phyloP scores from a whole-genome alignment of 2,888 invertebrate genomes.

The Tubulanus polymorphus region DNA sequence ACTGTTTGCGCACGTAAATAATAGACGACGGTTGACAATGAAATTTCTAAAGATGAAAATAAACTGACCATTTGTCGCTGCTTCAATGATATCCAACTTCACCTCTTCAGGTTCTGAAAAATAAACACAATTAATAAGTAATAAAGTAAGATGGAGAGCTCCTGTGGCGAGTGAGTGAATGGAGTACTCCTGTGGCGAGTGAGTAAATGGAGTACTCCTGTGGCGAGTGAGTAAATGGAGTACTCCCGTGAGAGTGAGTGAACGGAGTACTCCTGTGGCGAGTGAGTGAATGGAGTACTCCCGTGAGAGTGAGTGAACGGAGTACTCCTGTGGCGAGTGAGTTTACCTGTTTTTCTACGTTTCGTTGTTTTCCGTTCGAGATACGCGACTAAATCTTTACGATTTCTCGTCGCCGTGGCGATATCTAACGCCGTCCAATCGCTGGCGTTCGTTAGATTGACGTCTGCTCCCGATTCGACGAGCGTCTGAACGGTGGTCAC shows the following conservation, averaged over 20 bases:
- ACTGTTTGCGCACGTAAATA: too few relatives aligned
- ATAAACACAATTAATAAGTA: too few relatives aligned
- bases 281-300: background rate
- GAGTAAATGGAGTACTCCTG: background rate
- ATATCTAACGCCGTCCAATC: conserved; percentile 52
- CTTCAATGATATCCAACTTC: conserved; percentile 49
- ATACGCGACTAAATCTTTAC: conserved; percentile 45
- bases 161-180: background rate
- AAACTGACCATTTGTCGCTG: conserved; percentile 45
- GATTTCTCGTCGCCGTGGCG: conserved; percentile 35
- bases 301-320: too few relatives aligned
- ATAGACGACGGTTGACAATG: too few relatives aligned
- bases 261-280: background rate
- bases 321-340: too few relatives aligned
- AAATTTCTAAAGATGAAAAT: too few relatives aligned
- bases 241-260: too few relatives aligned
- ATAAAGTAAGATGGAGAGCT: background rate
- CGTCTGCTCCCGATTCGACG: conserved; percentile 51
- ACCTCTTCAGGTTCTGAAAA: conserved; percentile 42
- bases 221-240: background rate
- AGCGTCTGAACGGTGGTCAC: conserved; percentile 52
- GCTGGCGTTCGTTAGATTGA: conserved; percentile 46
- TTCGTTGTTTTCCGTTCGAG: conserved; percentile 50
- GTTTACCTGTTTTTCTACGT: conserved; percentile 40
- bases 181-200: background rate